Conservation (phyloP, 2,888 invertebrate genomes). For the Nymphalis urticae region DNA sequence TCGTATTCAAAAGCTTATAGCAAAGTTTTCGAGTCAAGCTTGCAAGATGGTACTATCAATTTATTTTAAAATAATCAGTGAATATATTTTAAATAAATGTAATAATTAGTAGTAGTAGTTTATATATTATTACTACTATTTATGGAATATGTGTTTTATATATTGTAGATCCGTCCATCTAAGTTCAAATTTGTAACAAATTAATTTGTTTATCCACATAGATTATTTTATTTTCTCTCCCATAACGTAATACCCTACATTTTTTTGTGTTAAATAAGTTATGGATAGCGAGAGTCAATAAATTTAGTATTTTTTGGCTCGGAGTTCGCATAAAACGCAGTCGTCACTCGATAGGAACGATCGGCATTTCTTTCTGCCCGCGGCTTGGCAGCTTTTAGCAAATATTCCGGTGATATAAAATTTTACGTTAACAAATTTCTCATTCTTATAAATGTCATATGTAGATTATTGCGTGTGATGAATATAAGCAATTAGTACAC, state of each 20-base stretch:
- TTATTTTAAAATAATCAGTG: neutral
- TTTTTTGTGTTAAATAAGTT: neutral
- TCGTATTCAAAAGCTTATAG: slow-evolving; percentile 8
- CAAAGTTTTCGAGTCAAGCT: neutral
- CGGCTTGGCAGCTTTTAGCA: slow-evolving; percentile 9
- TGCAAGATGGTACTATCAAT: neutral
- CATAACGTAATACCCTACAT: neutral
- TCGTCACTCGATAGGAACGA: slow-evolving; percentile 1
- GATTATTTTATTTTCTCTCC: too few relatives aligned
- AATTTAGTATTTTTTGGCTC: slow-evolving; percentile 11
- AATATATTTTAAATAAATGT: too few relatives aligned
- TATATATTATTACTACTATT: too few relatives aligned
- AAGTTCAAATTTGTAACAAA: too few relatives aligned
- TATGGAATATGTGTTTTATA: too few relatives aligned
- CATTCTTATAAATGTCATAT: too few relatives aligned
- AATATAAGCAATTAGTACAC: too few relatives aligned
- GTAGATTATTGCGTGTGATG: too few relatives aligned
- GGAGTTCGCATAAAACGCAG: slow-evolving; percentile 12
- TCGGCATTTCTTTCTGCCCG: slow-evolving; percentile 1
- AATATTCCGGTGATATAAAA: neutral
- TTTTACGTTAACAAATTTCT: neutral
- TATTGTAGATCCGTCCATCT: too few relatives aligned
- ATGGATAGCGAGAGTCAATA: slow-evolving; percentile 5
- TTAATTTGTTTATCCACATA: too few relatives aligned
- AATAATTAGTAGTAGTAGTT: too few relatives aligned